Evolutionary conservation across 1,140 invertebrate species (phyloP).

Genomic region (Kradibia gibbosae): DNA sequence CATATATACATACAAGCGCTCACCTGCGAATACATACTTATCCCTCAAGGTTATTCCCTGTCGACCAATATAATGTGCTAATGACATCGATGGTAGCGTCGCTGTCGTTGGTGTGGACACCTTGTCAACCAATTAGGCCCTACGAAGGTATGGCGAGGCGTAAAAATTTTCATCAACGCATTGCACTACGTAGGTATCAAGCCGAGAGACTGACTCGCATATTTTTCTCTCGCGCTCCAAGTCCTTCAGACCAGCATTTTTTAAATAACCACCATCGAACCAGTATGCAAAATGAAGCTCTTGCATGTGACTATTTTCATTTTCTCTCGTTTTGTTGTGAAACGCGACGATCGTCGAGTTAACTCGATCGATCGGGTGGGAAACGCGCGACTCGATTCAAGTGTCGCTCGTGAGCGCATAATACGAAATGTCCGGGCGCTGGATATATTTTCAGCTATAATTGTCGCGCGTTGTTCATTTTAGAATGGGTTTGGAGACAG

Average conservation of each 20-base stretch:
- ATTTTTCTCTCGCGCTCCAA: constrained; percentile 17
- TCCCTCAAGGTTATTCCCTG: constrained; percentile 8
- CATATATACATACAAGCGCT: neutral
- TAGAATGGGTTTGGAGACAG: neutral
- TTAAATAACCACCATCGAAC: constrained; percentile 13
- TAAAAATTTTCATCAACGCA: constrained; percentile 23
- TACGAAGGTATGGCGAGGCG: neutral
- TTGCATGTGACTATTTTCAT: constrained; percentile 31
- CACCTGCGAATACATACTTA: neutral
- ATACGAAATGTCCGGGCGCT: neutral
- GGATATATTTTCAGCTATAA: constrained; percentile 25
- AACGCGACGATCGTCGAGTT: neutral
- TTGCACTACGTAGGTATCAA: neutral
- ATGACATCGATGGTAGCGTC: constrained; percentile 19
- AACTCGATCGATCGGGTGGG: neutral
- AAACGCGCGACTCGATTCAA: constrained; percentile 14
- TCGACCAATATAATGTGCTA: constrained; percentile 25
- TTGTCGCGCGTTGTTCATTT: constrained; percentile 35
- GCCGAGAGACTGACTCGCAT: neutral
- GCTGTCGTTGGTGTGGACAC: constrained; percentile 15
- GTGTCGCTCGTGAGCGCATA: constrained; percentile 18
- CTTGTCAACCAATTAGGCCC: constrained; percentile 34
- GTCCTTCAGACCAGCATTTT: constrained; percentile 8
- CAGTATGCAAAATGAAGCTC: constrained; percentile 47
- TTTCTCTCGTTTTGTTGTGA: constrained; percentile 26